Conservation (phyloP, 2,113 vertebrate species). For the Centropus unirufus region DNA sequence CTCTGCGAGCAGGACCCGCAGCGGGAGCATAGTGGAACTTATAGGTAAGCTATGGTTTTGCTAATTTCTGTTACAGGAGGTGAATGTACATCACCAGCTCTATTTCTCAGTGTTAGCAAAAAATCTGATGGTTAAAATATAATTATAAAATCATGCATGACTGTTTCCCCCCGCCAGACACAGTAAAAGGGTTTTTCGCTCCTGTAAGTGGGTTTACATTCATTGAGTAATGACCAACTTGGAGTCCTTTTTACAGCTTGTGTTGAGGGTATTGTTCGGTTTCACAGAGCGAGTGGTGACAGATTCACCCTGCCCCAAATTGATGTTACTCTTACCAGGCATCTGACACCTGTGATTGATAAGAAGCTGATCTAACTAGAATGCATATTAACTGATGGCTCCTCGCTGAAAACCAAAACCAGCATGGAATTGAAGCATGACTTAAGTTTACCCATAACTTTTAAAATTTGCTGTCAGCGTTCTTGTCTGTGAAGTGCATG, state of each 20-base stretch:
- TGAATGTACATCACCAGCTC: neutral
- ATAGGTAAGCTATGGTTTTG: conserved; percentile 80
- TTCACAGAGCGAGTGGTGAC: neutral
- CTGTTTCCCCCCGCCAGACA: neutral
- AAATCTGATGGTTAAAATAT: neutral
- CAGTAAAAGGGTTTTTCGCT: neutral
- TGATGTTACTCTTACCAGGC: neutral
- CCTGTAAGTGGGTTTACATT: neutral
- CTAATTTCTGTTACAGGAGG: neutral
- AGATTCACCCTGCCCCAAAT: neutral
- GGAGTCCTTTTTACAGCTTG: neutral
- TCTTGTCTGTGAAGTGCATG: conserved; percentile 24
- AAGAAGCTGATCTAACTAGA: conserved; percentile 7
- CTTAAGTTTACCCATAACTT: neutral
- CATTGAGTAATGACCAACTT: neutral
- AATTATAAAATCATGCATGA: neutral
- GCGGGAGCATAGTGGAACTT: conserved; percentile 92
- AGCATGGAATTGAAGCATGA: conserved; percentile 26
- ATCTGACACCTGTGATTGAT: neutral
- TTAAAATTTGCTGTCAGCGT: neutral
- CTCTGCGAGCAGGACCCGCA: conserved; percentile 80
- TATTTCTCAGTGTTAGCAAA: neutral
- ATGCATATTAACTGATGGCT: neutral
- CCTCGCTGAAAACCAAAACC: conserved; percentile 1
- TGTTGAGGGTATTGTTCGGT: neutral